A percentile compares a stretch with the other conserved stretches of the same genome.
phyloP scores from a whole-genome alignment of 30 jellyfish, hydroid and myxozoan species.

The Turritopsis rubra region DNA sequence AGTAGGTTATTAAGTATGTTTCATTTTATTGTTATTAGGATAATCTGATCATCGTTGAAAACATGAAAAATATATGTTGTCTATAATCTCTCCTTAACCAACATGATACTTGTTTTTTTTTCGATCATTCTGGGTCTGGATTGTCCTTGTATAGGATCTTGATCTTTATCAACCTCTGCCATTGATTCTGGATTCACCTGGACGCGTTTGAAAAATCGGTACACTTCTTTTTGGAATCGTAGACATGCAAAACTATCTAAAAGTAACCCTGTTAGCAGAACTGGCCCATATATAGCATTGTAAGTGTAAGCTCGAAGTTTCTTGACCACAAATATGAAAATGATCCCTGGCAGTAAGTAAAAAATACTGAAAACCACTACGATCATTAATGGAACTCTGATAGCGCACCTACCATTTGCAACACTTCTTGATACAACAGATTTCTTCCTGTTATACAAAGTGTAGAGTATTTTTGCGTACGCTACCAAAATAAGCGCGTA shows the following conservation, averaged over 20 bases:
- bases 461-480: not conserved
- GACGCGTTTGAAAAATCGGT: too few species aligned
- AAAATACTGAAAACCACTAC: not conserved
- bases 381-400: not conserved
- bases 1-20: too few species aligned
- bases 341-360: not conserved
- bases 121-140: too few species aligned
- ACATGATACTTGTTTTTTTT: too few species aligned
- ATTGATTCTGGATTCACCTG: too few species aligned
- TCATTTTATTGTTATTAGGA: too few species aligned
- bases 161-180: too few species aligned
- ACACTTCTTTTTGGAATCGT: not conserved
- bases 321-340: not conserved
- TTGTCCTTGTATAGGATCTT: too few species aligned
- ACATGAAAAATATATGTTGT: too few species aligned
- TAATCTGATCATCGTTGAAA: too few species aligned
- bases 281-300: not conserved
- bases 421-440: not conserved
- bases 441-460: not conserved
- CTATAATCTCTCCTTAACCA: too few species aligned
- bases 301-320: not conserved
- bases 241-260: not conserved
- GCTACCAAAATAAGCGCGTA: not conserved
- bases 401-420: not conserved
- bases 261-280: not conserved